Evolutionary conservation across 2,113 vertebrate species (phyloP), one percentile per base, ranked within the genome.

Genomic region (Bufo bufo): DNA sequence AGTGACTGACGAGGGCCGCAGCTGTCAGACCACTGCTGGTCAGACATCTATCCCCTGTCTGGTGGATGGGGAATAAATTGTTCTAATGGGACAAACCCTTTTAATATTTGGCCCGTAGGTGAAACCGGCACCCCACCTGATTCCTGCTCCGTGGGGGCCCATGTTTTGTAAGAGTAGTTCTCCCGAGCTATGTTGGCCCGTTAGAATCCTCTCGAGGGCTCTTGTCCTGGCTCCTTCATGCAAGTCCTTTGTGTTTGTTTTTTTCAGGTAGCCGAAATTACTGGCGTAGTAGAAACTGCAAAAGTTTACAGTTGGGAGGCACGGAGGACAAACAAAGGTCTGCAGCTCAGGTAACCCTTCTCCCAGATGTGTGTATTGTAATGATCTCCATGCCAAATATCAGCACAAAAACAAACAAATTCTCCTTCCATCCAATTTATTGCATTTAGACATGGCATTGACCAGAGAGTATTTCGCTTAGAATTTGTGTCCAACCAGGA

Each of bases 401-500:
- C 69, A 2, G 13, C 14, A 45, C 11, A 8, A 66, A 2, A 17
- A n/a, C 6, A 33, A 33, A 33, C 33, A 33, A 33, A 33, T 6
- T n/a, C 10, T 52, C 1, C 17, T 50, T 65, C 0, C 7, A 65
- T 72, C 69, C 69, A 33, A 13, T 17, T 58, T 82, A 84, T 43
- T 93, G 99, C 14, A 88, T 85, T 43, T 92, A 99, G 98, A 91
- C 98, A 99, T 13, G 98, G 98, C 56, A 97, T 90, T 20, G 98
- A 99, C 94, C 97, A 97, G 0, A 96, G 98, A 65, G 98, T 99
- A 2, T 99, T 99, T 92, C 95, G 98, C 87, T 95, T 99, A 13
- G 98, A 99, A 91, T 99, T 99, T 91, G 98, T 99, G 90, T 99
- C 98, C 14, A 99, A 99, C 95, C 98, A 99, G 89, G 98, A 99